Percentiles rank a stretch among this genome's conserved stretches.
Conservation (phyloP, 2,797 vertebrate species). For the Menidia menidia region DNA sequence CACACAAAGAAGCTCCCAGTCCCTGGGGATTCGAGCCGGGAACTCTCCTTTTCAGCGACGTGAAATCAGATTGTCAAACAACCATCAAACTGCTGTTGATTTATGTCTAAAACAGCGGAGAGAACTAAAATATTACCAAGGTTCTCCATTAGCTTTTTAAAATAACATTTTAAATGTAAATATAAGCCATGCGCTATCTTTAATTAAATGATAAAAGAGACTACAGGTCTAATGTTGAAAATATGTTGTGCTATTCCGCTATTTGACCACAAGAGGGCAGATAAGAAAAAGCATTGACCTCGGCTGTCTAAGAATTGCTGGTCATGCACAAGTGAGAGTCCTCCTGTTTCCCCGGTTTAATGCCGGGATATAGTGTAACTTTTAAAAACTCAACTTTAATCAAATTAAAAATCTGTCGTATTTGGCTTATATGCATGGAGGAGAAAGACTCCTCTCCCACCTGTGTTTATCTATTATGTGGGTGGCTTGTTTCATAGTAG, state of each 20-base stretch:
- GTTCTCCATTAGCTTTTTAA: neutral
- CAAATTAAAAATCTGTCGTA: neutral
- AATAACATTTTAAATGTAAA: neutral
- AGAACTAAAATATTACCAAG: no score
- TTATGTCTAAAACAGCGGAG: neutral
- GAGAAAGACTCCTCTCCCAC: neutral
- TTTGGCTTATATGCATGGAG: neutral
- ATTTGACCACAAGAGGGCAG: constrained; percentile 59
- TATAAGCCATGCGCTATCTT: no score
- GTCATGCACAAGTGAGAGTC: no score
- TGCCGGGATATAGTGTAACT: neutral
- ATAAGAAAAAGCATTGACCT: neutral
- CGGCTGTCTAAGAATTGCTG: no score
- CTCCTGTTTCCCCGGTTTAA: no score
- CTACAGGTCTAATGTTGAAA: neutral
- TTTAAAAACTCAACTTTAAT: neutral
- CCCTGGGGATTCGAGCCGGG: no score
- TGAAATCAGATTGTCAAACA: constrained; percentile 13
- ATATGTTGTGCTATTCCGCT: neutral
- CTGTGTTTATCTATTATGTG: constrained; percentile 57
- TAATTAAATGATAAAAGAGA: neutral
- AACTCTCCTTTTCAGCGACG: neutral
- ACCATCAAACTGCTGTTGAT: neutral
- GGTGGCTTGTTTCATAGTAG: constrained; percentile 48
- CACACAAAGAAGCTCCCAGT: no score